These are phyloP conservation scores for Cheirogaleus medius DNA, from an alignment of 2,113 vertebrate species.

Conservation along the genomic window DNA sequence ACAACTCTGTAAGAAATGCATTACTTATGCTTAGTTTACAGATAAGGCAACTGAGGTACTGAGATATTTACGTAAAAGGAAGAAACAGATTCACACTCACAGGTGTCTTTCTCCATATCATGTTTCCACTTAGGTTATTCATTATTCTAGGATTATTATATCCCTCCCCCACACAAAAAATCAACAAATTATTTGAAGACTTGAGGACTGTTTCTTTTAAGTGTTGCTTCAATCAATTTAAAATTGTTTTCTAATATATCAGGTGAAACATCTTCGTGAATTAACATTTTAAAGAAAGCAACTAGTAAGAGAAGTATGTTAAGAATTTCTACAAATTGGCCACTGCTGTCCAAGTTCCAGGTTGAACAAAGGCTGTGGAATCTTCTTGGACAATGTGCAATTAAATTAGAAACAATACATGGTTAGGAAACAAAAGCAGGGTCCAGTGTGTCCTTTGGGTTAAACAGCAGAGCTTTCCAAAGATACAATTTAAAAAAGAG, in stretches of 20 bases:
- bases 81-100: background rate
- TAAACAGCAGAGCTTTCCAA: conserved; percentile 57
- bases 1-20: background rate
- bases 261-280: background rate
- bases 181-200: background rate
- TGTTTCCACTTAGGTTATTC: background rate
- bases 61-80: background rate
- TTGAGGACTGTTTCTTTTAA: background rate
- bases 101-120: background rate
- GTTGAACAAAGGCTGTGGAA: conserved; percentile 34
- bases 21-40: background rate
- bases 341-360: background rate
- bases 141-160: background rate
- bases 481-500: conserved; percentile 43
- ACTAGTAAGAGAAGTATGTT: background rate
- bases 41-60: background rate
- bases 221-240: background rate
- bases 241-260: background rate
- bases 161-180: background rate
- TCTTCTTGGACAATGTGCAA: conserved; percentile 67
- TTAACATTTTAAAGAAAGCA: background rate
- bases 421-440: conserved; percentile 70
- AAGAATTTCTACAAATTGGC: background rate
- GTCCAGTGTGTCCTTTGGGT: conserved; percentile 67
- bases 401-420: conserved; percentile 74